Conservation (phyloP, 1,140 invertebrate species). For the Trichonephila clavata region DNA sequence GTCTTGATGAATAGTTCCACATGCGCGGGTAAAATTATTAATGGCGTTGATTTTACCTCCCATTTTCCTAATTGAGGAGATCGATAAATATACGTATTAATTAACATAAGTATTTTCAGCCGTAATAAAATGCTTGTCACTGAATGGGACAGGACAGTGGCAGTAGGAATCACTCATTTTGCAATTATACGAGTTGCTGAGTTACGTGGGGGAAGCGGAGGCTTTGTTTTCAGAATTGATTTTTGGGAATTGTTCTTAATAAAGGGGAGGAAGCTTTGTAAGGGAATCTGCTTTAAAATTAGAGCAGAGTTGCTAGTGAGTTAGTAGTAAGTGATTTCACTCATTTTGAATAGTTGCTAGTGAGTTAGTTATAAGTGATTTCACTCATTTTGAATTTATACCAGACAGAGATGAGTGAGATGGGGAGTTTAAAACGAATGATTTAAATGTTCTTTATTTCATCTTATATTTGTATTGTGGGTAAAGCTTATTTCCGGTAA, state of each 20-base stretch:
- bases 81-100: conserved; percentile 75
- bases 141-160: conserved; percentile 57
- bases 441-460: neutral
- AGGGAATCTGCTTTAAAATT: neutral
- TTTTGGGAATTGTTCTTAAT: neutral
- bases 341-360: neutral
- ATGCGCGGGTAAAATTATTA: conserved; percentile 59
- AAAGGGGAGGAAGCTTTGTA: neutral
- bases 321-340: neutral
- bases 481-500: no score
- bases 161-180: conserved; percentile 60
- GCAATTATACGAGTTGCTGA: conserved; percentile 65
- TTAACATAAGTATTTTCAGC: conserved; percentile 75
- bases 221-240: conserved; percentile 55
- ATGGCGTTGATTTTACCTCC: conserved; percentile 74
- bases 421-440: neutral
- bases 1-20: conserved; percentile 61
- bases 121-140: conserved; percentile 76
- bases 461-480: neutral
- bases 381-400: neutral
- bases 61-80: conserved; percentile 75
- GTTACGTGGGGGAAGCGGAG: conserved; percentile 16
- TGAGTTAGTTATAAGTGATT: neutral
- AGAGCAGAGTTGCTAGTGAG: neutral
- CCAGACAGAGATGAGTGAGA: neutral